phyloP scores from a whole-genome alignment of 1,140 invertebrate species.

The Drosophila kepulauana region DNA sequence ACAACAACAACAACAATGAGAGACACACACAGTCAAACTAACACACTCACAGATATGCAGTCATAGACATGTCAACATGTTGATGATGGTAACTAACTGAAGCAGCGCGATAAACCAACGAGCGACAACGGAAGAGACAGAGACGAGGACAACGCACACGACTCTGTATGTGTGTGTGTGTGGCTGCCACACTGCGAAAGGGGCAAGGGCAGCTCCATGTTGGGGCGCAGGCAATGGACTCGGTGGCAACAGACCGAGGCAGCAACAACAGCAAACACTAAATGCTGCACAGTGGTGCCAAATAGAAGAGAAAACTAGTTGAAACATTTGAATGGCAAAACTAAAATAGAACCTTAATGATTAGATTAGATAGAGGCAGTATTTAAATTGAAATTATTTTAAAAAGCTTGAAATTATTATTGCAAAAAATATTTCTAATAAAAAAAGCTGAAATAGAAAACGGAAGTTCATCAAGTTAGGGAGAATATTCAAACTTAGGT shows the following conservation, averaged over 20 bases:
- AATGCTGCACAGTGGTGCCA: conserved; percentile 59
- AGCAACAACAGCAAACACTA: conserved; percentile 52
- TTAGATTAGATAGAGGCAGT: no score
- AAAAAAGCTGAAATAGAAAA: no score
- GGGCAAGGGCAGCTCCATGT: conserved; percentile 3
- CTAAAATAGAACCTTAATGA: background rate
- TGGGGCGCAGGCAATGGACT: conserved; percentile 38
- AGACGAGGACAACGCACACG: conserved; percentile 25
- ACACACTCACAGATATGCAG: conserved; percentile 41
- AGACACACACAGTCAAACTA: conserved; percentile 35
- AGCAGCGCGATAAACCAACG: conserved; percentile 59
- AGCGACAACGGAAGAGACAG: background rate
- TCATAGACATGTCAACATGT: conserved; percentile 84
- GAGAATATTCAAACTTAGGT: no score
- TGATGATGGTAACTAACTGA: conserved; percentile 82
- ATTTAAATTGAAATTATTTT: no score
- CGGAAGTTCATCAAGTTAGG: no score
- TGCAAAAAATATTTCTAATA: no score
- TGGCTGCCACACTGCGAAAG: background rate
- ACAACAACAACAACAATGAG: conserved; percentile 29
- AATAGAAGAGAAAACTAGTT: background rate
- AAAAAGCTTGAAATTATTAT: background rate
- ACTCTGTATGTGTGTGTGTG: background rate
- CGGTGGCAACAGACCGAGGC: conserved; percentile 40
- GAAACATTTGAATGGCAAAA: no score